Percentiles rank a stretch among this genome's conserved stretches.
Evolutionary conservation across 2,888 invertebrate genomes (phyloP).

Genomic region (Parapristionchus giblindavisi): DNA sequence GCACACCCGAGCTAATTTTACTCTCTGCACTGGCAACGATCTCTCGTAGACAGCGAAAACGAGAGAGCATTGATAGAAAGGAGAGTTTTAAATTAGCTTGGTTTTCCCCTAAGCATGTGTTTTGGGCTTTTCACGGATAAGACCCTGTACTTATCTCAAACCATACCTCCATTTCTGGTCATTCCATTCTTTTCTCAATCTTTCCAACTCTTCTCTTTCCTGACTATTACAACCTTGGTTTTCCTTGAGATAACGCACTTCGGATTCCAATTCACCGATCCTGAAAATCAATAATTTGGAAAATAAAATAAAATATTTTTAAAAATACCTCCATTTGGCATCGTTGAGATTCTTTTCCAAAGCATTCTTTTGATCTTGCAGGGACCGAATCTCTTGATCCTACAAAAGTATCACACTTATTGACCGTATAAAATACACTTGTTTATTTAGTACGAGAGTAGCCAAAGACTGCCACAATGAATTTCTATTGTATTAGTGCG

Average conservation of each 20-base stretch:
- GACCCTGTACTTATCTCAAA: no score
- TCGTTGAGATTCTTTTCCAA: constrained; percentile 7
- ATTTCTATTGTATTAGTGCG: background rate
- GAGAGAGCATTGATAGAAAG: no score
- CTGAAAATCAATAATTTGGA: background rate
- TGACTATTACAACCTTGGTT: background rate
- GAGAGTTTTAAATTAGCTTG: no score
- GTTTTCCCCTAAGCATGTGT: no score
- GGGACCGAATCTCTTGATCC: background rate
- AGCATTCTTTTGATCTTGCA: constrained; percentile 8
- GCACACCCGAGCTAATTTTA: no score
- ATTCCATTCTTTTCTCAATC: constrained; percentile 5
- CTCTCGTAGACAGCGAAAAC: no score
- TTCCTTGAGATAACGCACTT: background rate
- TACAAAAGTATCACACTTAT: background rate
- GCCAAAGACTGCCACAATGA: no score
- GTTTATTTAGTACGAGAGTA: no score
- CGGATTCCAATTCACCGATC: constrained; percentile 33
- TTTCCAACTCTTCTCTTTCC: constrained; percentile 22
- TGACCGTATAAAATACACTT: no score
- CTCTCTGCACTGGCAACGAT: no score
- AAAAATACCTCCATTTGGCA: constrained; percentile 16
- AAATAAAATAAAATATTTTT: background rate
- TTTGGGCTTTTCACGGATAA: no score
- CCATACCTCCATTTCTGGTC: constrained; percentile 34